Base-by-base conservation (phyloP, 2,113 vertebrate species). In the Stictonetta naevosa region DNA sequence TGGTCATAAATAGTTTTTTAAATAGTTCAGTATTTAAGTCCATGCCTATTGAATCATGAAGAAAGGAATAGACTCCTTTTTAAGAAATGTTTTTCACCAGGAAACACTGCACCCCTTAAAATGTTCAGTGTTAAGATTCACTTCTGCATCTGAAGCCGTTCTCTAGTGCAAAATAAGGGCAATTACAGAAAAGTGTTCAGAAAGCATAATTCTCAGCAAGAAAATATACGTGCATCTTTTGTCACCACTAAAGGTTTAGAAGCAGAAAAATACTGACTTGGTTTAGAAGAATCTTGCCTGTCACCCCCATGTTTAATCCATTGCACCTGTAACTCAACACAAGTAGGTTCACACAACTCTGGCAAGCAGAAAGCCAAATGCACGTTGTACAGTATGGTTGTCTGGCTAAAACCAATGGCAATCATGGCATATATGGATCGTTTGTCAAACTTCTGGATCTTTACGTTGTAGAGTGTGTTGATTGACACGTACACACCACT, bases 11-110 rank as follows among this genome's bases (percentile, higher is more conserved):
- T 79, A 86, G 82, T 90, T 92, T 93, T 95, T 88, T 94, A 90
- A 97, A 93, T 93, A 95, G 68, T 38, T 83, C 52, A 66, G 52
- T 83, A 48, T 83, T 93, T 95, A 83, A 88, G 82, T 59, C n/a
- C 23, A 14, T 59, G 71, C 17, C 29, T 73, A 25, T 67, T 73
- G 53, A 88, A 88, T 63, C 59, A 38, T 40, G 42, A 83, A 90
- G 60, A 56, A 95, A 90, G 90, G 59, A 80, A 14, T 17, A 67
- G 52, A 74, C 15, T 88, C 38, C 56, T 77, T 90, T 90, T 92
- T 63, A 95, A 96, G 75, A 95, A 72, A 62, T 34, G 17, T 46
- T 64, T 92, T 90, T 75, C 33, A 46, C 50, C 12, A 52, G 56
- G 46, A 80, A 83, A 63, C 20, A 28, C 52, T 64, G 36, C 33